A percentile compares a stretch with the other conserved stretches of the same genome.
Conservation (phyloP, 2,113 vertebrate species). For the Crotophaga sulcirostris region DNA sequence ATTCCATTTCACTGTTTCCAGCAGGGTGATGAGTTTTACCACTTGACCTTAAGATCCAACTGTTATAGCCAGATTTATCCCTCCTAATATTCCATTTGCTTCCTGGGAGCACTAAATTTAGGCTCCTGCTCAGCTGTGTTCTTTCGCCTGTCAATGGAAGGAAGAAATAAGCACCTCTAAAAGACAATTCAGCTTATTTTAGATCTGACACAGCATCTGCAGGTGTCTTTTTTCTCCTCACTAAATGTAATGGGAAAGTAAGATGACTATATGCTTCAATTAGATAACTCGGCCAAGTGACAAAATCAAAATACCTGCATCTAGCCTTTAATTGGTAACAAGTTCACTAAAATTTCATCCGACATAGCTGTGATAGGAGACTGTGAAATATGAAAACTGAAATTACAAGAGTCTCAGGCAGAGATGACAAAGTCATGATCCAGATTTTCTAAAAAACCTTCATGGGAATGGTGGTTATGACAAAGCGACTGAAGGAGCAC, state of each 20-base stretch:
- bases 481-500: neutral
- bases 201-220: conserved; percentile 51
- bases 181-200: conserved; percentile 64
- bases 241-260: neutral
- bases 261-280: neutral
- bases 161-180: conserved; percentile 55
- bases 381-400: neutral
- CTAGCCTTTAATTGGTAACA: neutral
- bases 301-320: neutral
- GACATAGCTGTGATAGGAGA: neutral
- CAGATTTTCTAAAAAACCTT: neutral
- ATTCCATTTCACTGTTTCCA: conserved; percentile 39
- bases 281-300: neutral
- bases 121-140: conserved; percentile 25
- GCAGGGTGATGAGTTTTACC: conserved; percentile 40
- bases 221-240: neutral
- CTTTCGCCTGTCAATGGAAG: conserved; percentile 40
- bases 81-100: conserved; percentile 39
- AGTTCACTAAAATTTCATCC: neutral
- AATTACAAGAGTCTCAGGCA: neutral
- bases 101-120: conserved; percentile 57
- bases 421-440: neutral
- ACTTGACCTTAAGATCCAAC: conserved; percentile 45
- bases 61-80: conserved; percentile 49
- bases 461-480: neutral